phyloP scores from a whole-genome alignment of 2,113 vertebrate genomes.

The Helogale parvula region DNA sequence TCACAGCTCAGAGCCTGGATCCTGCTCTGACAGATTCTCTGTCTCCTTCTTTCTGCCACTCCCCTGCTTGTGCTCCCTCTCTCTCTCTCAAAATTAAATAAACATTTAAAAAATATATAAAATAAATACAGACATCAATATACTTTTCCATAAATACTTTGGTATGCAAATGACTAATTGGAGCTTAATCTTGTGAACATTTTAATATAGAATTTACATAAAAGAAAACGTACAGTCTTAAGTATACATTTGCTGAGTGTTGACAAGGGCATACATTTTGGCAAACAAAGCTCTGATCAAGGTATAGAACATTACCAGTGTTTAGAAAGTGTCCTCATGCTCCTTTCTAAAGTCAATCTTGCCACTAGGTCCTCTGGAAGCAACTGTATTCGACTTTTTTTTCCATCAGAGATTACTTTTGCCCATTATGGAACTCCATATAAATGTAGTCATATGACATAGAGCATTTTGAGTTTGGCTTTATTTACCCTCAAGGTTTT shows the following conservation, averaged over 20 bases:
- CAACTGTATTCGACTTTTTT: background rate
- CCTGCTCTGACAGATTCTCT: too few relatives aligned
- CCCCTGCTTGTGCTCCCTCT: too few relatives aligned
- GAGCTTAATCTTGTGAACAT: background rate
- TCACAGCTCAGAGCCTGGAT: too few relatives aligned
- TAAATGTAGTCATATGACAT: background rate
- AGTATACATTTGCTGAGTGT: background rate
- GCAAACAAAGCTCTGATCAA: background rate
- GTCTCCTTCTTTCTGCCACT: too few relatives aligned
- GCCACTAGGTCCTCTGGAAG: background rate
- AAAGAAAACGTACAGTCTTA: background rate
- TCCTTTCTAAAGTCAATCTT: background rate
- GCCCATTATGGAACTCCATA: background rate
- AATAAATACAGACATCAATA: background rate
- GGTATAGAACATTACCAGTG: background rate
- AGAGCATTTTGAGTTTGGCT: background rate
- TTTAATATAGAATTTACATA: background rate
- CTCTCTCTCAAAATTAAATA: too few relatives aligned
- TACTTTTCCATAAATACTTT: background rate
- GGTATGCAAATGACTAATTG: background rate
- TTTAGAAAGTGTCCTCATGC: background rate
- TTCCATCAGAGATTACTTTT: background rate
- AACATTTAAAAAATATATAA: background rate
- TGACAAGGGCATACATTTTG: background rate
- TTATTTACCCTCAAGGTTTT: background rate